Conservation (phyloP, 1,140 invertebrate genomes). For the Aplysia californica region DNA sequence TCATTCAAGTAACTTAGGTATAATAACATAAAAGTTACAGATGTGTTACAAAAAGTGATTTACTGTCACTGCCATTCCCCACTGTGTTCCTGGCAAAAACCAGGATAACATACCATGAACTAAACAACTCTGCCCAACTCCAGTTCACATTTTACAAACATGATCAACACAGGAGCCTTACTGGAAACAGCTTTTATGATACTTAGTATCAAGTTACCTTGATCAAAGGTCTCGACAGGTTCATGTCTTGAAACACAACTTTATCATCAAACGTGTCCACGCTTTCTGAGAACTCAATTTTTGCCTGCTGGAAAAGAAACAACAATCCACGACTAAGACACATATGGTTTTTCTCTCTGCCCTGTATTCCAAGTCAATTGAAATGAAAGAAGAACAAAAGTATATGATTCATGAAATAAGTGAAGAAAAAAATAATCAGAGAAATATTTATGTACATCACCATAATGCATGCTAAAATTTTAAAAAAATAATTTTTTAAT, state of each 20-base stretch:
- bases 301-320: constrained; percentile 36
- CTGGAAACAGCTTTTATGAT: background rate
- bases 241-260: constrained; percentile 91
- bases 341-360: background rate
- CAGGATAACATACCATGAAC: too few species aligned
- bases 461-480: background rate
- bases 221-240: constrained; percentile 87
- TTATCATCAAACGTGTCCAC: constrained; percentile 76
- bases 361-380: too few species aligned
- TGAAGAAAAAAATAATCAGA: background rate
- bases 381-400: background rate
- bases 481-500: too few species aligned
- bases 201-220: constrained; percentile 72
- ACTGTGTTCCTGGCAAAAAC: background rate
- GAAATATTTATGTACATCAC: background rate
- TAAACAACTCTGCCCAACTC: background rate
- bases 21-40: background rate
- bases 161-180: background rate
- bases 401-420: background rate
- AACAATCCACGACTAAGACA: background rate
- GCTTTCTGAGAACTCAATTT: constrained; percentile 77
- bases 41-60: background rate
- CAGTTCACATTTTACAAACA: background rate
- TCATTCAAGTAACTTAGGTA: background rate
- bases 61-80: background rate